Percentiles rank a stretch among this genome's conserved stretches.
Conservation (phyloP, 2,888 invertebrate species). For the Platycheirus rosarum region DNA sequence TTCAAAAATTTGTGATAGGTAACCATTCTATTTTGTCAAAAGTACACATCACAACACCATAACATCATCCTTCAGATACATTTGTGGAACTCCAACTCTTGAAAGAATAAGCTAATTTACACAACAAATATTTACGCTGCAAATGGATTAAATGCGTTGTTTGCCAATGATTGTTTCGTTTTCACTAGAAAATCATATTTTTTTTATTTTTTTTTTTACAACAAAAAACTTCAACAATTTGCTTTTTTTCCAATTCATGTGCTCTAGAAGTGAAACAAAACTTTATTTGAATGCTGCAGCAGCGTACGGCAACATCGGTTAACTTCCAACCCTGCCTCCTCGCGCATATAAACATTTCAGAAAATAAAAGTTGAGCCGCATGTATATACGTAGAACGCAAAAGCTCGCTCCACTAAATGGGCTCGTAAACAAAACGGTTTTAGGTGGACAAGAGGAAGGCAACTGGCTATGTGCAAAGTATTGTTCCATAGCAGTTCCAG, state of each 20-base stretch:
- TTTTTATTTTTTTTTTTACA: not conserved
- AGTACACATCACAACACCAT: not conserved
- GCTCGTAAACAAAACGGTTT: slow-evolving; percentile 18
- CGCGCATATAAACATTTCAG: not conserved
- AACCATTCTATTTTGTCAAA: too few relatives aligned
- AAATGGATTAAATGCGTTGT: slow-evolving; percentile 46
- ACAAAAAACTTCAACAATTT: not conserved
- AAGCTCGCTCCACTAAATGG: slow-evolving; percentile 1
- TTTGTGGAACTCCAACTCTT: not conserved
- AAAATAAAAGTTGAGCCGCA: slow-evolving; percentile 7
- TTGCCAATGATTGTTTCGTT: slow-evolving; percentile 47
- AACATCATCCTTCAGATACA: not conserved
- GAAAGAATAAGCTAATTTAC: slow-evolving; percentile 36
- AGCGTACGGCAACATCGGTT: not conserved
- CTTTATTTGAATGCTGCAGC: not conserved
- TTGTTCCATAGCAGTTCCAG: not conserved
- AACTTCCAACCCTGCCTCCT: not conserved
- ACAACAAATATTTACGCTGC: slow-evolving; percentile 55
- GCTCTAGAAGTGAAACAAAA: not conserved
- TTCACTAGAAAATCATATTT: not conserved
- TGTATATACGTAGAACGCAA: not conserved
- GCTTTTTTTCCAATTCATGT: not conserved
- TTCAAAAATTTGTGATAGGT: too few relatives aligned
- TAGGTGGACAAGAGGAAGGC: slow-evolving; percentile 6
- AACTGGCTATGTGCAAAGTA: not conserved